Evolutionary conservation across 2,113 vertebrate genomes (phyloP).

Genomic region (Spea bombifrons): DNA sequence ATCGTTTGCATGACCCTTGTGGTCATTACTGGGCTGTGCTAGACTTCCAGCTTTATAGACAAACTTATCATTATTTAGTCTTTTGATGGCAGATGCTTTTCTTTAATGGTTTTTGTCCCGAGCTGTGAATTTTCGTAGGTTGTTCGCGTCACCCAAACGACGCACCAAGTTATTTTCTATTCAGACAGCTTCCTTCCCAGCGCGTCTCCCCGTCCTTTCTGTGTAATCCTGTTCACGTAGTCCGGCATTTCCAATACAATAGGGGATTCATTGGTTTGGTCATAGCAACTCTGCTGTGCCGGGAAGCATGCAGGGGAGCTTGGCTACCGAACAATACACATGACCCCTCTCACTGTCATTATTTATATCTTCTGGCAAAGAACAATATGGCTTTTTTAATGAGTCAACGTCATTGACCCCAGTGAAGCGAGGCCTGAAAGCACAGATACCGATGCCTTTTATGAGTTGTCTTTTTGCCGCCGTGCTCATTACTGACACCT

Average conservation of each 20-base stretch:
- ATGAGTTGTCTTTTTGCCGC: not conserved
- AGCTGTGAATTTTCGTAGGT: no score
- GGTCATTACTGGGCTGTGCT: no score
- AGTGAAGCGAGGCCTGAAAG: not conserved
- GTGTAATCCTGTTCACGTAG: not conserved
- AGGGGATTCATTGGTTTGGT: not conserved
- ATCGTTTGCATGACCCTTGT: no score
- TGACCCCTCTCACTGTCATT: not conserved
- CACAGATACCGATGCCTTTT: not conserved
- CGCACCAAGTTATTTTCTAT: no score
- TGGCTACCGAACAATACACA: not conserved
- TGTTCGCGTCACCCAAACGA: no score
- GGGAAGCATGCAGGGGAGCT: not conserved
- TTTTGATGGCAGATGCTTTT: no score
- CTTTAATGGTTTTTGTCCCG: no score
- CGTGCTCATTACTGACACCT: not conserved
- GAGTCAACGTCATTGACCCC: not conserved
- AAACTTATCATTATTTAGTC: no score
- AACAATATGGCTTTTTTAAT: not conserved
- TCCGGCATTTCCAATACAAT: conserved; percentile 16
- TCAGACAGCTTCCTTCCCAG: no score
- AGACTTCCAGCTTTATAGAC: no score
- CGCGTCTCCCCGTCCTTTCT: no score
- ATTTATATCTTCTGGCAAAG: not conserved
- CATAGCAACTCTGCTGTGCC: conserved; percentile 16